Conservation (phyloP, 2,888 invertebrate species). For the Willowsia nigromaculata region DNA sequence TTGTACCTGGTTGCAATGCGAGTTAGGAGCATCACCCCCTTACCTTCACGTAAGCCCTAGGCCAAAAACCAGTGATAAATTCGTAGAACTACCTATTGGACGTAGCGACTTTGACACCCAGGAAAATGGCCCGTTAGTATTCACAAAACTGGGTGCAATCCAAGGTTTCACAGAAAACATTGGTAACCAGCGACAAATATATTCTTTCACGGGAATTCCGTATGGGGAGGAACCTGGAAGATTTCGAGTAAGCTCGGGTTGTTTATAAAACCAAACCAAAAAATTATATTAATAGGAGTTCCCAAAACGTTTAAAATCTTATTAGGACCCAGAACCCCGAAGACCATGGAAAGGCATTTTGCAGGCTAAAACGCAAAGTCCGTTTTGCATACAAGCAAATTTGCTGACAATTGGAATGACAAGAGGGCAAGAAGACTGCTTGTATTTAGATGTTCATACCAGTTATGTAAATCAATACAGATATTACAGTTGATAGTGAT, state of each 20-base stretch:
- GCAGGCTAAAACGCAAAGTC: slow-evolving; percentile 35
- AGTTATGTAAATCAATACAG: background rate
- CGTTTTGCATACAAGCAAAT: slow-evolving; percentile 37
- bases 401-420: background rate
- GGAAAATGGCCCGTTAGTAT: background rate
- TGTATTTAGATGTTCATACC: slow-evolving; percentile 40
- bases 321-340: slow-evolving; percentile 6
- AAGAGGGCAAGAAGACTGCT: slow-evolving; percentile 48
- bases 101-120: background rate
- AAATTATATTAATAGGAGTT: too few species aligned
- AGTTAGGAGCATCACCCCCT: background rate
- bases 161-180: background rate
- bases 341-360: slow-evolving; percentile 35
- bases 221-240: slow-evolving; percentile 46
- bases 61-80: background rate
- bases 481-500: background rate
- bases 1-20: slow-evolving; percentile 55
- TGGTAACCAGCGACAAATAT: slow-evolving; percentile 8
- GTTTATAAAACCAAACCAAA: too few species aligned
- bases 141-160: slow-evolving; percentile 21
- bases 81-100: background rate
- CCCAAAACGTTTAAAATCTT: too few species aligned
- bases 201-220: slow-evolving; percentile 39
- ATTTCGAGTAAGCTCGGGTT: slow-evolving; percentile 44
- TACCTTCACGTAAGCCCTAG: background rate